Evolutionary conservation across 2,888 invertebrate species (phyloP), one percentile per base, ranked within the genome.

Genomic region (Anthophora plumipes): DNA sequence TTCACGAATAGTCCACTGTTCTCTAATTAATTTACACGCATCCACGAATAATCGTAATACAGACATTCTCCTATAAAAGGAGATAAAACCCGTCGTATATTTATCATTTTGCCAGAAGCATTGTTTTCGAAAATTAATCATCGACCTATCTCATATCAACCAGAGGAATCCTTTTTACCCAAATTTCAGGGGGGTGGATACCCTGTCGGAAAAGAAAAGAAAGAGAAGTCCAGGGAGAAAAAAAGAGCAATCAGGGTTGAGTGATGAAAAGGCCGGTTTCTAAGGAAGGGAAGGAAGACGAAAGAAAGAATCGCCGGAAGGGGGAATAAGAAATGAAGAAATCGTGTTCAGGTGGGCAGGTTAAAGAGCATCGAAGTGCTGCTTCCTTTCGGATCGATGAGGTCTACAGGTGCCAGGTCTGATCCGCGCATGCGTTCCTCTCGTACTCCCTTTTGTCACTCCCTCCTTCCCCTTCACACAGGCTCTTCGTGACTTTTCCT

Each of bases 321-420:
- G 25, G 17, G n/a, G 48, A 67, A 25, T 12, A 31, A 59, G 55
- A 48, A 68, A 41, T n/a, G 25, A 17, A 20, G 57, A 39, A 52
- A 17, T 31, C 14, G 61, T 39, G 43, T 73, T 77, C 82, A 83
- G 80, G 80, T 84, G 77, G 83, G 80, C 80, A 86, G 77, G 80
- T 87, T 82, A 87, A 87, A 85, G 82, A 80, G 82, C 80, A 76
- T 64, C 77, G 66, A 64, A 76, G 85, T 78, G 82, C 85, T 71
- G 87, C 77, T 84, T 79, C 77, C 84, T 78, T 85, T 80, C 80
- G 82, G 92, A 93, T 93, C 93, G 92, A 93, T 93, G 92, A 90
- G 91, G 92, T 93, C 93, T 92, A 93, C 92, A 93, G 93, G 92
- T 93, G 92, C 93, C 89, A 86, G 90, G 86, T 85, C 85, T 87